These are phyloP conservation scores for Cantharis rufa DNA, from an alignment of 2,888 invertebrate species.

Conservation along the genomic window DNA sequence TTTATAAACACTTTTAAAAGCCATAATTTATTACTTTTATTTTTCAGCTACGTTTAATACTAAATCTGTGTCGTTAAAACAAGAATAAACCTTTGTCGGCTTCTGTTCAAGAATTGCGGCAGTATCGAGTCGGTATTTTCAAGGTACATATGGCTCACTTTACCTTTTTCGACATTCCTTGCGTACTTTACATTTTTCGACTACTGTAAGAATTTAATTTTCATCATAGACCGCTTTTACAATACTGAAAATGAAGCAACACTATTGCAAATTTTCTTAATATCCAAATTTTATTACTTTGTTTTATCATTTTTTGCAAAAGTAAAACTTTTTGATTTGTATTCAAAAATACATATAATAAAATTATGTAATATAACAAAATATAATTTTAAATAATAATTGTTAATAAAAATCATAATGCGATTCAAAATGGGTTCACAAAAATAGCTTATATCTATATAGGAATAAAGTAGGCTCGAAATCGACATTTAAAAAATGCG, in stretches of 20 bases:
- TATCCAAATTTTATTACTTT: not conserved
- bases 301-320: not conserved
- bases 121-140: slow-evolving; percentile 29
- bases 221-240: slow-evolving; percentile 37
- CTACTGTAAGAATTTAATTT: slow-evolving; percentile 56
- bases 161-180: slow-evolving; percentile 43
- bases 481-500: not conserved
- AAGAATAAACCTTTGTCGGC: slow-evolving; percentile 52
- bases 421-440: too few relatives aligned
- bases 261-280: not conserved
- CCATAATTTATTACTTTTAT: slow-evolving; percentile 55
- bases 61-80: slow-evolving; percentile 54
- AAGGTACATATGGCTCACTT: slow-evolving; percentile 40
- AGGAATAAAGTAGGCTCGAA: not conserved
- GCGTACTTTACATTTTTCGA: slow-evolving; percentile 52
- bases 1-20: slow-evolving; percentile 55
- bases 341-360: too few relatives aligned
- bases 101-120: slow-evolving; percentile 39
- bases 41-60: slow-evolving; percentile 52
- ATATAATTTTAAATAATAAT: too few relatives aligned
- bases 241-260: not conserved
- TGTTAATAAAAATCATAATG: too few relatives aligned
- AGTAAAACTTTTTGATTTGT: not conserved
- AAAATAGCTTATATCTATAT: too few relatives aligned
- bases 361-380: too few relatives aligned